phyloP scores from a whole-genome alignment of 2,888 invertebrate species.

The Cephus spinipes region DNA sequence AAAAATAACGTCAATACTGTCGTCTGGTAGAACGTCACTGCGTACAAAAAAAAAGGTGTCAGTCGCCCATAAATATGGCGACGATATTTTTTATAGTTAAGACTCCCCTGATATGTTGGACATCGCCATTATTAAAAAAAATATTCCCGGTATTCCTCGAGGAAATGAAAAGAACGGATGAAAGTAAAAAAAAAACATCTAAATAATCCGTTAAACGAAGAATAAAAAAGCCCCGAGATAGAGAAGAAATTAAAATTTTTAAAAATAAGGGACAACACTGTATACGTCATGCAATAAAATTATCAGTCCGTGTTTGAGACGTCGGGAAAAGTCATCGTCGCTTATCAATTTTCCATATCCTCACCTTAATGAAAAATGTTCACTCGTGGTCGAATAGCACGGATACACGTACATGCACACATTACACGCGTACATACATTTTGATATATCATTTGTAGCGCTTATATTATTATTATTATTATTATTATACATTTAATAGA shows the following conservation, averaged over 20 bases:
- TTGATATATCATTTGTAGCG: neutral
- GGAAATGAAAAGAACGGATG: neutral
- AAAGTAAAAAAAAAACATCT: neutral
- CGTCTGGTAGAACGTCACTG: neutral
- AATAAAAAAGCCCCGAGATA: neutral
- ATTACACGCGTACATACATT: neutral
- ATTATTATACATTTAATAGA: neutral
- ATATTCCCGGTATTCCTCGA: neutral
- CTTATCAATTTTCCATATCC: neutral
- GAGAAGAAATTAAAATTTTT: neutral
- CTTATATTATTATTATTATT: neutral
- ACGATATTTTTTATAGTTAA: neutral
- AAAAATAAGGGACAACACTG: neutral
- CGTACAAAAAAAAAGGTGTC: neutral
- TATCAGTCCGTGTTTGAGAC: neutral
- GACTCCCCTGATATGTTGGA: neutral
- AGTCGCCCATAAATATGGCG: neutral
- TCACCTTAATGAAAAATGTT: neutral
- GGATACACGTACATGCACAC: neutral
- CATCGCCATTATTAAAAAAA: neutral
- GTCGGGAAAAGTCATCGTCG: neutral
- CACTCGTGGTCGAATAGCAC: neutral
- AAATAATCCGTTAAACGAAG: neutral
- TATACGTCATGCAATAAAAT: neutral
- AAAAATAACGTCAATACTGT: neutral